Evolutionary conservation across 92 coral and sea anemone genomes (phyloP).

Genomic region (Paramuricea clavata): DNA sequence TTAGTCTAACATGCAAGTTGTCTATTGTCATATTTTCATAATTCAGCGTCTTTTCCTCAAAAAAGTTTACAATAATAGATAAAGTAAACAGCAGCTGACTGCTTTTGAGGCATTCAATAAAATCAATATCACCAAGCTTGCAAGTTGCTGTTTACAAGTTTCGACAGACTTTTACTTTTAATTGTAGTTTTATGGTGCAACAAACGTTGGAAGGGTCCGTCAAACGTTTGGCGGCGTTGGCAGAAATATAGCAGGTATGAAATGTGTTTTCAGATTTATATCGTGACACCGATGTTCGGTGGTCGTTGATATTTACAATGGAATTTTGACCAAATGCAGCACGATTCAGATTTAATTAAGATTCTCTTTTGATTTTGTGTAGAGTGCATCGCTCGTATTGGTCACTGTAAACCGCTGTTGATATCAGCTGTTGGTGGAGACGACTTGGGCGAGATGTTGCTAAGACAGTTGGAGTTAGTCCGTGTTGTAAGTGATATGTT

Average conservation of each 20-base stretch:
- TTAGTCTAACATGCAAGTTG: no score
- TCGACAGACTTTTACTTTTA: background rate
- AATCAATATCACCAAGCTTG: no score
- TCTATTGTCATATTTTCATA: no score
- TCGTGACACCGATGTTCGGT: no score
- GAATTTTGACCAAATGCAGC: no score
- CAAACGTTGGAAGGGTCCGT: conserved; percentile 88
- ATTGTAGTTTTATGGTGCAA: conserved; percentile 80
- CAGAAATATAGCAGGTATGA: conserved; percentile 88
- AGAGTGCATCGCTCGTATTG: conserved; percentile 95
- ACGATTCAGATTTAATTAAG: no score
- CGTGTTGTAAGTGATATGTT: conserved; percentile 70
- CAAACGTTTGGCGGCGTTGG: conserved; percentile 98
- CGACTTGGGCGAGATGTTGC: conserved; percentile 87
- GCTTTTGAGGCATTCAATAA: no score
- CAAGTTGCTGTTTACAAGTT: no score
- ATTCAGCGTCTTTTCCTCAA: no score
- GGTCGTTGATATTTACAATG: background rate
- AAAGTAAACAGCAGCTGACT: no score
- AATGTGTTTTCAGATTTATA: background rate
- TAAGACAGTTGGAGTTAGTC: conserved; percentile 81
- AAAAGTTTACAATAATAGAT: no score
- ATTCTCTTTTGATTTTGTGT: background rate
- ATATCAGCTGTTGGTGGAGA: conserved; percentile 96
- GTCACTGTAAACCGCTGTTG: conserved; percentile 80